Conservation (phyloP, 92 coral and sea anemone genomes). For the Pocillopora meandrina region DNA sequence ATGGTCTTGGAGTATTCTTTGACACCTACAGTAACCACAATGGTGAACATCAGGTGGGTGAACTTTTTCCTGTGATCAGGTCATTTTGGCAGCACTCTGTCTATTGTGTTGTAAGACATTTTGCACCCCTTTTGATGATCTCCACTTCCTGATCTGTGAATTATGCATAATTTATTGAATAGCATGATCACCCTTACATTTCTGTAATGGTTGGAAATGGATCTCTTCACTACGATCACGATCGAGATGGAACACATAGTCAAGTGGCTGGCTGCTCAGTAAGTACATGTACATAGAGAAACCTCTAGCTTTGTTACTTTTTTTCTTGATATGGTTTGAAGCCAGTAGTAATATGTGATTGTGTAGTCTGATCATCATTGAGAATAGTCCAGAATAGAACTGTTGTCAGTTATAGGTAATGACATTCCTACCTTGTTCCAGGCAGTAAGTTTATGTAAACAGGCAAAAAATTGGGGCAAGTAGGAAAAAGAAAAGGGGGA, state of each 20-base stretch:
- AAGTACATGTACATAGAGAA: constrained; percentile 25
- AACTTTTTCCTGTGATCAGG: background rate
- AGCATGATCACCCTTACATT: constrained; percentile 98
- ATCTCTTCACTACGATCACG: constrained; percentile 81
- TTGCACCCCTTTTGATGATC: background rate
- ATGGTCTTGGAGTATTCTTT: constrained; percentile 93
- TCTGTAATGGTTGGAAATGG: constrained; percentile 97
- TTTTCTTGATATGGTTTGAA: too few species aligned
- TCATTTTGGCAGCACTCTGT: background rate
- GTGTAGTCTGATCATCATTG: too few species aligned
- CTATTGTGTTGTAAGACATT: background rate
- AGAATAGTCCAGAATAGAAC: too few species aligned
- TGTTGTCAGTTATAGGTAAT: too few species aligned
- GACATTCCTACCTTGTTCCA: too few species aligned
- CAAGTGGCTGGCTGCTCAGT: constrained; percentile 96
- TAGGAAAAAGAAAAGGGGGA: too few species aligned
- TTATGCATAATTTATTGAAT: background rate
- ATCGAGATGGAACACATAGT: constrained; percentile 94
- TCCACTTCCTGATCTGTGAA: background rate
- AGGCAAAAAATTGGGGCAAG: too few species aligned
- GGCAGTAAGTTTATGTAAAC: too few species aligned
- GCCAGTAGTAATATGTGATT: too few species aligned
- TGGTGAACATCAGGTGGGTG: constrained; percentile 90
- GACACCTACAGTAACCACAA: constrained; percentile 97
- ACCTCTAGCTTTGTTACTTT: too few species aligned